phyloP scores from a whole-genome alignment of 2,113 vertebrate genomes.

The Amia ocellicauda region DNA sequence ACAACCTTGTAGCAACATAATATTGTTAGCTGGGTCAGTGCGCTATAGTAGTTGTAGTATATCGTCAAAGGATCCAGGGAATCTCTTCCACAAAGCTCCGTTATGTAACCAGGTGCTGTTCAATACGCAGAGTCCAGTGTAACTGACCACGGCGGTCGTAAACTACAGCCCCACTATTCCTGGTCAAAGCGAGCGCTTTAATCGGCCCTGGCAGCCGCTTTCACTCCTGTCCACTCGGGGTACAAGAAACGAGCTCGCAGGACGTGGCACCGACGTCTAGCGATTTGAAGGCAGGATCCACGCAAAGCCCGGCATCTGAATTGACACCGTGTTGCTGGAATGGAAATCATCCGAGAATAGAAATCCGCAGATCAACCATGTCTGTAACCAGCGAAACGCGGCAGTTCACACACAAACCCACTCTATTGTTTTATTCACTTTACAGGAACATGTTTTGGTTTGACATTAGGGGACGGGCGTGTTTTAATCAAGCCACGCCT shows the following conservation, averaged over 20 bases:
- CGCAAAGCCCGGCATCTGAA: too few relatives aligned
- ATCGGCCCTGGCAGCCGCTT: not conserved
- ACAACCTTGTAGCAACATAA: too few relatives aligned
- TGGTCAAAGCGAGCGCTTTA: not conserved
- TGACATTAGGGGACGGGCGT: conserved; percentile 38
- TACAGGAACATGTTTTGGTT: conserved; percentile 7
- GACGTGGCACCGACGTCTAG: too few relatives aligned
- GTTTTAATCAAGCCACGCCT: conserved; percentile 60
- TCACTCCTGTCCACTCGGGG: not conserved
- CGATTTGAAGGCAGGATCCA: too few relatives aligned
- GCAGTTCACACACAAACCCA: not conserved
- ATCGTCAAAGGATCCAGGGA: conserved; percentile 22
- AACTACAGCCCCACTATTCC: conserved; percentile 10
- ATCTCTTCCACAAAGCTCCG: conserved; percentile 35
- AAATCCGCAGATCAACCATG: too few relatives aligned
- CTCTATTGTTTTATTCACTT: conserved; percentile 1
- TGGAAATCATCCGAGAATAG: conserved; percentile 17
- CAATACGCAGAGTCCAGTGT: conserved; percentile 10
- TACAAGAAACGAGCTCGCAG: too few relatives aligned
- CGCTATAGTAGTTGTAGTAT: too few relatives aligned
- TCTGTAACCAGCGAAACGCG: too few relatives aligned
- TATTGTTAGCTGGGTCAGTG: too few relatives aligned
- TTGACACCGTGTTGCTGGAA: too few relatives aligned
- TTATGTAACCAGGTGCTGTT: conserved; percentile 57
- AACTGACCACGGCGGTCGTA: conserved; percentile 5